Base-by-base conservation (phyloP, 2,888 invertebrate species). In the Ochlodes sylvanus region DNA sequence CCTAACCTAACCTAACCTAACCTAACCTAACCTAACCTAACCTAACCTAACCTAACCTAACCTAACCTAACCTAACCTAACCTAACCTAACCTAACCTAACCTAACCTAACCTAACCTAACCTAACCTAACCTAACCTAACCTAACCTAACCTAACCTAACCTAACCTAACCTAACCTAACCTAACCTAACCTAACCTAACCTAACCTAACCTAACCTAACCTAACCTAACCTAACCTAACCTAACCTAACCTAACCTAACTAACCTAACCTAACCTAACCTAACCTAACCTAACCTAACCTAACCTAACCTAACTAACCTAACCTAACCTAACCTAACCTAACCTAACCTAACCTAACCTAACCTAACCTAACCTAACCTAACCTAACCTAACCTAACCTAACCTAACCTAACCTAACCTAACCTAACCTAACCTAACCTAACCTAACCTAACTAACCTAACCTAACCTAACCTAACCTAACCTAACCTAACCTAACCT, bases 41-140 rank as follows among this genome's bases (percentile, higher is more conserved):
- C 74, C 74, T 72, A 74, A 74, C 74, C 74, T 72, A 74, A 74
- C 74, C 74, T 72, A 74, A 74, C 74, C 74, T 72, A 73, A 74
- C 74, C 74, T 72, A 74, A 74, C 74, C 73, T 71, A 74, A 73
- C 74, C 74, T 72, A 74, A 74, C 74, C 74, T 72, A 74, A 74
- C 74, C 74, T 72, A 74, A 74, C 74, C 74, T 71, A 74, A 74
- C 74, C 74, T 72, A 73, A 68, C 74, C 68, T 72, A 74, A 74
- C 74, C 73, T 71, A 74, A 74, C 74, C 74, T 72, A 74, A 74
- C 74, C 74, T 72, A 74, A 74, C 74, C 67, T 71, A 72, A 73
- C 73, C 73, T 72, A 73, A 73, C 73, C 73, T 72, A 21, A 72
- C 72, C 72, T 71, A 70, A 74, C 70, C 72, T 69, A 69, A 72